Conservation (phyloP, 2,888 invertebrate species). For the Candidula unifasciata region DNA sequence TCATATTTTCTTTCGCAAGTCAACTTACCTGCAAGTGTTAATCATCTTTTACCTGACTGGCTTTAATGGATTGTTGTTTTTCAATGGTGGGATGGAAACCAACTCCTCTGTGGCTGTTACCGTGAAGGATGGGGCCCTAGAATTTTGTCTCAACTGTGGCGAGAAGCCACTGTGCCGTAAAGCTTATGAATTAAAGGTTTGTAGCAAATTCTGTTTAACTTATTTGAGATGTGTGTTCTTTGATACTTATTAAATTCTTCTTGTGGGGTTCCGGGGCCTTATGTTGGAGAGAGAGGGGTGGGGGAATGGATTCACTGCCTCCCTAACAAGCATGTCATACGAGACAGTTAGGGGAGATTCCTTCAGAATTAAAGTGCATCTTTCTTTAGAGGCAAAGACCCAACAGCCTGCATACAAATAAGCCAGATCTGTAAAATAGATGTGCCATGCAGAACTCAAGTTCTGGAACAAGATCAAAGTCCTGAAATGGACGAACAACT, state of each 20-base stretch:
- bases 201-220: neutral
- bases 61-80: constrained; percentile 37
- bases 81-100: constrained; percentile 32
- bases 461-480: too few relatives aligned
- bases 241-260: neutral
- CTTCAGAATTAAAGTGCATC: too few relatives aligned
- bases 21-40: constrained; percentile 21
- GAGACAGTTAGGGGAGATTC: too few relatives aligned
- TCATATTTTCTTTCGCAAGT: constrained; percentile 40
- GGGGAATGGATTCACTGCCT: too few relatives aligned
- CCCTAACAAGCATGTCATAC: too few relatives aligned
- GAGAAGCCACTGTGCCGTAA: constrained; percentile 26
- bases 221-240: neutral
- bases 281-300: too few relatives aligned
- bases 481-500: too few relatives aligned
- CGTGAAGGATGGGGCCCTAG: constrained; percentile 32
- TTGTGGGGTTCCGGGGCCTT: too few relatives aligned
- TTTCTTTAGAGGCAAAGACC: too few relatives aligned
- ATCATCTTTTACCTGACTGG: constrained; percentile 36
- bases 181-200: constrained; percentile 41
- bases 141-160: constrained; percentile 44
- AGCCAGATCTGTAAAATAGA: too few relatives aligned
- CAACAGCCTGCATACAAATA: too few relatives aligned
- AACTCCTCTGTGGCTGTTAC: constrained; percentile 25
- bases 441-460: too few relatives aligned